phyloP scores from a whole-genome alignment of 2,888 invertebrate genomes.

The Andrena chrysosceles region DNA sequence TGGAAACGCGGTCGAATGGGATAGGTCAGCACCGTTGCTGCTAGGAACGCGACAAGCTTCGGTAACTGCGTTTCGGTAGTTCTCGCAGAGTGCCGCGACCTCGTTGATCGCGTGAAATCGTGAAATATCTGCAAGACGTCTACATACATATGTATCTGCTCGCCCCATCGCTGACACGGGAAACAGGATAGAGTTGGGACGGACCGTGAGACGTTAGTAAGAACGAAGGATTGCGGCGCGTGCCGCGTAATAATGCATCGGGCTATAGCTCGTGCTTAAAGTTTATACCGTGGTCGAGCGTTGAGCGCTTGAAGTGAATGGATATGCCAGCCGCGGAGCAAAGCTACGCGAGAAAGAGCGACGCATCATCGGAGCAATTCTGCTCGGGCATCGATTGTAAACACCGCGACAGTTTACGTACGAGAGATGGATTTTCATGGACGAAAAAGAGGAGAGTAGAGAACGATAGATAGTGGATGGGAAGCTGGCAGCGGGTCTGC shows the following conservation, averaged over 20 bases:
- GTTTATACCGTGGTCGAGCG: conserved; percentile 43
- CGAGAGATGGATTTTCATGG: conserved; percentile 65
- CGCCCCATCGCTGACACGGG: not conserved
- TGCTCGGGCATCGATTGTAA: conserved; percentile 66
- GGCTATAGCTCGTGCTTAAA: conserved; percentile 62
- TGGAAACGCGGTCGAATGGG: not conserved
- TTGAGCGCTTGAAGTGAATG: not conserved
- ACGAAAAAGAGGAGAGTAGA: conserved; percentile 39
- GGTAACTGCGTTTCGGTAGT: conserved; percentile 49
- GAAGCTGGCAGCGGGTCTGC: conserved; percentile 17
- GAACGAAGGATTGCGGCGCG: conserved; percentile 45
- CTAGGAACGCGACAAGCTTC: not conserved
- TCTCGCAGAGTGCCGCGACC: conserved; percentile 17
- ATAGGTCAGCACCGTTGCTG: not conserved
- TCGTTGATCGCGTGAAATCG: conserved; percentile 13
- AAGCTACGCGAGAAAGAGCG: not conserved
- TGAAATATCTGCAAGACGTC: not conserved
- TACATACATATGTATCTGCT: not conserved
- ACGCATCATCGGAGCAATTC: conserved; percentile 37
- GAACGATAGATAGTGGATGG: not conserved
- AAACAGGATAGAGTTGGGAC: conserved; percentile 40
- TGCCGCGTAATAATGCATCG: conserved; percentile 33
- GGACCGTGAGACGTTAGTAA: conserved; percentile 26
- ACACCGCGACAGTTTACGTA: conserved; percentile 58
- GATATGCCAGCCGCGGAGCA: not conserved